Evolutionary conservation across 2,888 invertebrate species (phyloP).

Genomic region (Coelinius sp.): DNA sequence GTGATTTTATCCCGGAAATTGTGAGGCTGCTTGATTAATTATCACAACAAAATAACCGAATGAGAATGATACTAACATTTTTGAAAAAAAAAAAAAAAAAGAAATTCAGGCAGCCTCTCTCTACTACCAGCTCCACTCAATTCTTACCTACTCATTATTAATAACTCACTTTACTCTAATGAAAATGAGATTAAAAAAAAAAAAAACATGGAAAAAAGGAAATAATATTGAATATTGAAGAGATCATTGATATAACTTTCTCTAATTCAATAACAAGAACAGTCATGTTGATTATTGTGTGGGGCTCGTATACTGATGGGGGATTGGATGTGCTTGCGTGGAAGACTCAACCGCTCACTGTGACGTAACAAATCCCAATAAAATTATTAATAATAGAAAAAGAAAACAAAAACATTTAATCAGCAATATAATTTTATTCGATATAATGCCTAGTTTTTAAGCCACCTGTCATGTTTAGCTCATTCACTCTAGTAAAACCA

Average conservation of each 20-base stretch:
- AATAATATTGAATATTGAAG: not conserved
- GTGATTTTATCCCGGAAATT: slow-evolving; percentile 32
- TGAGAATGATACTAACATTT: not conserved
- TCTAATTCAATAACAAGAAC: slow-evolving; percentile 27
- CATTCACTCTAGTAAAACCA: slow-evolving; percentile 21
- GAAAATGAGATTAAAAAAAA: not conserved
- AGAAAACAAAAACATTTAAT: no score
- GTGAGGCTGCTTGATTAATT: slow-evolving; percentile 59
- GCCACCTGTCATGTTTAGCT: not conserved
- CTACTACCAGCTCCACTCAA: slow-evolving; percentile 19
- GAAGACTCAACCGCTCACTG: slow-evolving; percentile 55
- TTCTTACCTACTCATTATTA: slow-evolving; percentile 14
- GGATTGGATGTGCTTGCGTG: slow-evolving; percentile 56
- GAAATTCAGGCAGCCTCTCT: slow-evolving; percentile 14
- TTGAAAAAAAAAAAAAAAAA: not conserved
- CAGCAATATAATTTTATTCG: slow-evolving; percentile 8
- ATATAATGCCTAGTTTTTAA: not conserved
- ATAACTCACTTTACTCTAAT: slow-evolving; percentile 16
- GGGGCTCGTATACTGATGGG: slow-evolving; percentile 60
- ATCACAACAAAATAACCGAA: not conserved
- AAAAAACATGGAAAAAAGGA: not conserved
- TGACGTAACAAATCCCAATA: slow-evolving; percentile 52
- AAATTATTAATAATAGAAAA: slow-evolving; percentile 34
- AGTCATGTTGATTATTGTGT: slow-evolving; percentile 48
- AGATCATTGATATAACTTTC: slow-evolving; percentile 10